Conservation (phyloP, 2,113 vertebrate genomes). For the Suricata suricatta region DNA sequence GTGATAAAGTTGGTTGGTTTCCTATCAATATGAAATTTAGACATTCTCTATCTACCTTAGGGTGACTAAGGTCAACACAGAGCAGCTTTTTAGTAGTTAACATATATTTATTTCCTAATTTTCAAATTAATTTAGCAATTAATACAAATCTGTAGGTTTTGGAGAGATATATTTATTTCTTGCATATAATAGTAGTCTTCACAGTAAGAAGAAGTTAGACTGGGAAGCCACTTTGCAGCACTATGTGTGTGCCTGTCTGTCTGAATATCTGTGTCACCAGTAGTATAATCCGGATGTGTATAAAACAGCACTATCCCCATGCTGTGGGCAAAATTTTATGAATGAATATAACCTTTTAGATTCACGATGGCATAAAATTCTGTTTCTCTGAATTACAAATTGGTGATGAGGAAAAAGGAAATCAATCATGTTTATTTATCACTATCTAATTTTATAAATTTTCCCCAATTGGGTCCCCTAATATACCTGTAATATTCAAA, state of each 20-base stretch:
- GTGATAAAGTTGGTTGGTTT: not conserved
- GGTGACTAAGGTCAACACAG: not conserved
- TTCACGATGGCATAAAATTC: not conserved
- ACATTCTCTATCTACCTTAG: not conserved
- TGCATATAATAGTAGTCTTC: not conserved
- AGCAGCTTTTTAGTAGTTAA: not conserved
- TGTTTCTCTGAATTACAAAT: not conserved
- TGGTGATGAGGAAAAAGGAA: not conserved
- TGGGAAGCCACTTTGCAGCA: not conserved
- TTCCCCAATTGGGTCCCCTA: not conserved
- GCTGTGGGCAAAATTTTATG: not conserved
- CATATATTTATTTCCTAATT: not conserved
- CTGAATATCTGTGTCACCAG: not conserved
- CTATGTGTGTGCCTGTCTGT: not conserved
- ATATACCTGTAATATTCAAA: not conserved
- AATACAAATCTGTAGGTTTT: not conserved
- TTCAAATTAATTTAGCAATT: conserved; percentile 13
- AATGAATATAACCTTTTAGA: not conserved
- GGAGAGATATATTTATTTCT: not conserved
- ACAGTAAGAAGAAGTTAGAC: not conserved
- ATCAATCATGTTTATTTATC: not conserved
- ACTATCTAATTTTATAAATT: not conserved
- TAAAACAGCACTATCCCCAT: not conserved
- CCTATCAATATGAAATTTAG: not conserved
- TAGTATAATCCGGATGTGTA: not conserved